phyloP scores from a whole-genome alignment of 2,888 invertebrate genomes.

The Copidosoma aretas region DNA sequence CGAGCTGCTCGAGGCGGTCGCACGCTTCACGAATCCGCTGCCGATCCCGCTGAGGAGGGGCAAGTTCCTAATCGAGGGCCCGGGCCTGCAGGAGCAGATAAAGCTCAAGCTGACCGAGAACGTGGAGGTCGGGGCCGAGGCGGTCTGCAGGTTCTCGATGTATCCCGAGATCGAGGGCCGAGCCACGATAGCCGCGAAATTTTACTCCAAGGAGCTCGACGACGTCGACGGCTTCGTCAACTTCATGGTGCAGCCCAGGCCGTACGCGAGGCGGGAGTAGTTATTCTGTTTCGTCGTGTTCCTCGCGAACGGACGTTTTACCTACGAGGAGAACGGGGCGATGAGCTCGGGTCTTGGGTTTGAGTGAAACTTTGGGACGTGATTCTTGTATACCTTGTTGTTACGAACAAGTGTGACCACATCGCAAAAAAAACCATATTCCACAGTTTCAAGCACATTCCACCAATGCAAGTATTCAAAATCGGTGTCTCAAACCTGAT shows the following conservation, averaged over 20 bases:
- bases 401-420: too few relatives aligned
- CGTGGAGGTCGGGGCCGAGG: constrained; percentile 73
- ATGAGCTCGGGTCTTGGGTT: too few relatives aligned
- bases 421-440: too few relatives aligned
- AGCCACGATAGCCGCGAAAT: constrained; percentile 85
- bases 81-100: constrained; percentile 77
- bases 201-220: constrained; percentile 83
- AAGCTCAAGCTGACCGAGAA: constrained; percentile 73
- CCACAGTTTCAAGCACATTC: too few relatives aligned
- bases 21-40: constrained; percentile 81
- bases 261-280: constrained; percentile 28
- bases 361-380: too few relatives aligned
- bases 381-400: too few relatives aligned
- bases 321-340: too few relatives aligned
- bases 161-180: constrained; percentile 80
- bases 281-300: neutral
- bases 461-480: too few relatives aligned
- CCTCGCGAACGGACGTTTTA: too few relatives aligned
- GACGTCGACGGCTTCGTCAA: constrained; percentile 90
- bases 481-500: too few relatives aligned
- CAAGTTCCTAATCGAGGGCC: constrained; percentile 82
- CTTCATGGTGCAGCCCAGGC: constrained; percentile 69
- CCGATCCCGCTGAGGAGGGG: constrained; percentile 80
- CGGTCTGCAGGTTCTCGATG: constrained; percentile 77
- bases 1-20: constrained; percentile 66